phyloP scores from a whole-genome alignment of 2,113 vertebrate species.

The Microcebus lehilahytsara region DNA sequence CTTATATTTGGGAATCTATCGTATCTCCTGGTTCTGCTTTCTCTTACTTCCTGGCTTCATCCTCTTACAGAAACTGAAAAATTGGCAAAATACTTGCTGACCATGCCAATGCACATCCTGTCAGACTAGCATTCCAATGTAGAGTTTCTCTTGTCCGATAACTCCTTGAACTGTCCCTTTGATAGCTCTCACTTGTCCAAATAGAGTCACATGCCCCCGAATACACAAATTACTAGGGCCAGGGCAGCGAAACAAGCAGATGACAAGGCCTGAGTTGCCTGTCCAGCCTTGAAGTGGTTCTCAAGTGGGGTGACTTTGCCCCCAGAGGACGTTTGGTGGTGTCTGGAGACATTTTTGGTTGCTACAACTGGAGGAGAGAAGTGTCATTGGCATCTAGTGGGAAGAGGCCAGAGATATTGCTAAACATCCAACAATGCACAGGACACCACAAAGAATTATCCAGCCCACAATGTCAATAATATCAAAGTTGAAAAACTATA shows the following conservation, averaged over 20 bases:
- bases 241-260: not conserved
- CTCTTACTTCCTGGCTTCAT: not conserved
- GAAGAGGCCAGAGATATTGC: not conserved
- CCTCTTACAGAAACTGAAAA: not conserved
- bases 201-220: not conserved
- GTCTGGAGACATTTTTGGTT: not conserved
- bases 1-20: not conserved
- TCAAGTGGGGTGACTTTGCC: not conserved
- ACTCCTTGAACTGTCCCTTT: not conserved
- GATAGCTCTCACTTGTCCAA: not conserved
- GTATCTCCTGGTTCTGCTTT: not conserved
- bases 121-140: not conserved
- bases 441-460: not conserved
- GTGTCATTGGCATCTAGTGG: not conserved
- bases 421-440: not conserved
- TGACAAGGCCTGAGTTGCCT: not conserved
- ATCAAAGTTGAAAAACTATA: not conserved
- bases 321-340: not conserved
- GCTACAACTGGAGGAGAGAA: not conserved
- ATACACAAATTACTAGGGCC: not conserved
- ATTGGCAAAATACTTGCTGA: not conserved
- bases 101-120: fast-evolving
- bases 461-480: not conserved
- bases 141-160: not conserved
- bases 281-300: not conserved